Conservation (phyloP, 2,113 vertebrate genomes). For the Probosciger aterrimus region DNA sequence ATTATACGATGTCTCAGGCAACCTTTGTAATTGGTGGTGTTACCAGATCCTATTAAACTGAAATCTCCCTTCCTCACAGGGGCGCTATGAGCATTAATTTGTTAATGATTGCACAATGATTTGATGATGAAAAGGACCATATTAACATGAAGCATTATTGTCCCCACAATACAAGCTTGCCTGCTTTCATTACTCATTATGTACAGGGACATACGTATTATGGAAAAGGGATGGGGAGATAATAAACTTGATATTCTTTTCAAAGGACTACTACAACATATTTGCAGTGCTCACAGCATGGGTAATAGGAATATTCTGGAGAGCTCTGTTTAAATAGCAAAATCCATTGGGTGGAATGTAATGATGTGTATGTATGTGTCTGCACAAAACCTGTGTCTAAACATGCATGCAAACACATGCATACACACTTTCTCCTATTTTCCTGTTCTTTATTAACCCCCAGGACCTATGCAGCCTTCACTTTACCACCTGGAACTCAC, state of each 20-base stretch:
- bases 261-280: neutral
- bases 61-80: slow-evolving; percentile 57
- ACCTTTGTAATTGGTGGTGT: neutral
- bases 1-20: neutral
- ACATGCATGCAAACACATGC: neutral
- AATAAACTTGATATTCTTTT: neutral
- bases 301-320: neutral
- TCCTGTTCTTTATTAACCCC: neutral
- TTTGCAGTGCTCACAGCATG: neutral
- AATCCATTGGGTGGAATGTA: neutral
- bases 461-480: neutral
- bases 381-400: neutral
- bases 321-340: neutral
- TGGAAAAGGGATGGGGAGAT: neutral
- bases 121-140: slow-evolving; percentile 18
- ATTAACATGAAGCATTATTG: slow-evolving; percentile 23
- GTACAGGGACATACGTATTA: neutral
- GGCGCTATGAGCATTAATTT: slow-evolving; percentile 53
- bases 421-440: neutral
- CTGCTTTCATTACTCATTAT: slow-evolving; percentile 43
- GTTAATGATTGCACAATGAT: slow-evolving; percentile 26
- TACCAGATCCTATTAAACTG: neutral
- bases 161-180: neutral
- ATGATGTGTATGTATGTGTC: neutral
- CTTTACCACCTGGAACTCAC: neutral